Base-by-base conservation (phyloP, 2,797 vertebrate species). In the Ctenochaetus hawaiiensis region DNA sequence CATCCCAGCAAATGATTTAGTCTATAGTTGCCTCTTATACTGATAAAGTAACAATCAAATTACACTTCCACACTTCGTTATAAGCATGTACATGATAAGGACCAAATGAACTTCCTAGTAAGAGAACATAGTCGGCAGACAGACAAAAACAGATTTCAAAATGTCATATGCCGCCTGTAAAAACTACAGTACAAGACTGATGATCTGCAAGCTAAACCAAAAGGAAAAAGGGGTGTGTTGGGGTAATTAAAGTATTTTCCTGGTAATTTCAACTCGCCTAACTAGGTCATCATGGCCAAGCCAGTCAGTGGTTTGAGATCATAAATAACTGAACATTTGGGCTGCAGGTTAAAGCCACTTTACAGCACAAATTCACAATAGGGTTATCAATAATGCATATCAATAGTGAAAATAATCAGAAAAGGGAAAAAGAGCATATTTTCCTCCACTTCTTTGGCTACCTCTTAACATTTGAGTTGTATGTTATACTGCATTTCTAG, bases 51-150 rank as follows among this genome's bases (percentile, higher is more conserved):
- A 68, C 34, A 61, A 63, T 10, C 6, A 20, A 34, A 62, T 54
- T 16, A 34, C 8, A 61, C 18, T n/a, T 45, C 13, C 12, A 26
- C 20, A 14, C 20, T 26, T 80, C 26, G 71, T 70, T 20, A 65
- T 8, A 43, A 49, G 75, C 13, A 6, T 13, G 43, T 13, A 72
- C 63, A 62, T 48, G 44, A 41, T 37, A n/a, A 1, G n/a, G 7
- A 61, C 1, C 4, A 8, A 62, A 51, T 52, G 44, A 67, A 14
- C 49, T 43, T 45, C 47, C 57, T 80, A 58, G 8, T 76, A 37
- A 13, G 22, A 48, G 39, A 62, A 47, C 53, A 58, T 16, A 12
- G 9, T 41, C 3, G 10, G 39, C 39, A 41, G 39, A 41, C 39
- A 45, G 30, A 34, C 30, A 64, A 57, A 71, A 22, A 20, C 6